Evolutionary conservation across 2,888 invertebrate species (phyloP).

Genomic region (Cosmorhoe ocellata): DNA sequence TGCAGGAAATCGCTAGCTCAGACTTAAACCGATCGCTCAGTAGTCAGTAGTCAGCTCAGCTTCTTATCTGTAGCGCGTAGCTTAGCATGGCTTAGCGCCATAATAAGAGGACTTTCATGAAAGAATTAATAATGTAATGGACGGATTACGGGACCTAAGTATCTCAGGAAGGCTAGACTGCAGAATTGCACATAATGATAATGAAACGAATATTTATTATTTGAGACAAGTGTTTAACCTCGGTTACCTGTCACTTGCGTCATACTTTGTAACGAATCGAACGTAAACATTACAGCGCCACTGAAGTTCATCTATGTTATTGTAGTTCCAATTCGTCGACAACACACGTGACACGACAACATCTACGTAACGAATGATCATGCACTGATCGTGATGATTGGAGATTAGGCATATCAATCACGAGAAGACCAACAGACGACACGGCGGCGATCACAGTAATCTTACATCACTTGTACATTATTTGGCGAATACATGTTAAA

Average conservation of each 20-base stretch:
- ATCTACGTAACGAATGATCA: conserved; percentile 31
- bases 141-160: no score
- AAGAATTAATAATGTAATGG: no score
- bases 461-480: conserved; percentile 29
- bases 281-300: background rate
- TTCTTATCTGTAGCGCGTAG: background rate
- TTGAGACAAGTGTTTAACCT: background rate
- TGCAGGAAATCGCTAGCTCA: background rate
- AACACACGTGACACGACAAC: no score
- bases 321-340: conserved; percentile 28
- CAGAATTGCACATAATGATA: no score
- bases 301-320: background rate
- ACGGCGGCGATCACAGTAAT: conserved; percentile 19
- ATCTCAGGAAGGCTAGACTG: no score
- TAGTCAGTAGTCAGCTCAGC: no score
- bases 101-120: no score
- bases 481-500: conserved; percentile 29
- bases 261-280: conserved; percentile 6
- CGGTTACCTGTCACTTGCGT: conserved; percentile 8
- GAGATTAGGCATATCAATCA: conserved; percentile 16
- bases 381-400: conserved; percentile 25
- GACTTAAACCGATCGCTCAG: background rate
- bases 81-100: no score
- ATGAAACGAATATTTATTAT: background rate
- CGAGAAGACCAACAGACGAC: conserved; percentile 23